A percentile compares a stretch with the other conserved stretches of the same genome.
These are phyloP conservation scores for Toxotes lorentzi DNA, from an alignment of 2,797 vertebrate species.

Conservation along the genomic window DNA sequence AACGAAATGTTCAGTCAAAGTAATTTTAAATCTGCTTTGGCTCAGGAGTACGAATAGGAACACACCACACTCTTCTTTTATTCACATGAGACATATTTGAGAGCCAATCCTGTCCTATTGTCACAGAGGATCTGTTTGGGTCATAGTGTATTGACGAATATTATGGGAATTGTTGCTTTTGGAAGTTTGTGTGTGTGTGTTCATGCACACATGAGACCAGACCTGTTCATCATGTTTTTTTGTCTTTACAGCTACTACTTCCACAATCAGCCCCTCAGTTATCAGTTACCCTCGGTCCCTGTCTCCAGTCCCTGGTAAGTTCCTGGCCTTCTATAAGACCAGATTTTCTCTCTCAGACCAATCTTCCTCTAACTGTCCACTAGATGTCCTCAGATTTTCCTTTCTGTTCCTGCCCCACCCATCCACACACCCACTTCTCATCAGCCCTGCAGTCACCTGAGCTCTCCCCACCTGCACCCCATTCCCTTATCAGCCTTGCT, in stretches of 20 bases:
- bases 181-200: conserved; percentile 6
- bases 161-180: conserved; percentile 30
- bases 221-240: conserved; percentile 28
- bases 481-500: no score
- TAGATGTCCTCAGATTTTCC: no score
- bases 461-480: no score
- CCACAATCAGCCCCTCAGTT: no score
- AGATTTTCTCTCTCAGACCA: no score
- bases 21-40: conserved; percentile 4
- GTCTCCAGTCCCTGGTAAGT: no score
- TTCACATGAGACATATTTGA: conserved; percentile 32
- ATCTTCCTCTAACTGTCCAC: no score
- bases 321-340: no score
- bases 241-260: conserved; percentile 6
- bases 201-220: conserved; percentile 9
- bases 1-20: conserved; percentile 12
- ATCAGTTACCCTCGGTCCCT: no score
- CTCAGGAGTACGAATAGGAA: conserved; percentile 25
- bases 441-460: no score
- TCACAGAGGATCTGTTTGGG: conserved; percentile 27
- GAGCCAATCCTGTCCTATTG: conserved; percentile 38
- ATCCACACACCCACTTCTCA: no score
- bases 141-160: conserved; percentile 4
- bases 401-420: no score
- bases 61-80: conserved; percentile 23